Percentiles rank a stretch among this genome's conserved stretches.
Conservation (phyloP, 1,140 invertebrate genomes). For the Bombus cullumanus region DNA sequence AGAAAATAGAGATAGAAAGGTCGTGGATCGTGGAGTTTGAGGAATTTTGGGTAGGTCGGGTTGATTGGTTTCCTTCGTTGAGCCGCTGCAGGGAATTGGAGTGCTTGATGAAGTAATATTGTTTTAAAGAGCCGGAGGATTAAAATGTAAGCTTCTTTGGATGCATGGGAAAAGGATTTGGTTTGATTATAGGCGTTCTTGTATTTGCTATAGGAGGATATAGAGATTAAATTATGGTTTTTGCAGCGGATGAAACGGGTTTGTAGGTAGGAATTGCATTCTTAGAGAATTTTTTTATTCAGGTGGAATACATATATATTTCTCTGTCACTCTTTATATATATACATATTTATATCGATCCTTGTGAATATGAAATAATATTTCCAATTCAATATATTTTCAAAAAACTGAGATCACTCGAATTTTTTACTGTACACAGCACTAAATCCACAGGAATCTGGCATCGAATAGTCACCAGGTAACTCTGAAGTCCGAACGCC, state of each 20-base stretch:
- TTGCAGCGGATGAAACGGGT: background rate
- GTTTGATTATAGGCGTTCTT: background rate
- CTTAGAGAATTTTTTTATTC: background rate
- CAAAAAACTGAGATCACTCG: too few species aligned
- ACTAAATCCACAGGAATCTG: background rate
- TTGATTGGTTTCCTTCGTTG: background rate
- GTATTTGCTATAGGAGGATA: background rate
- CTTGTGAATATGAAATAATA: too few species aligned
- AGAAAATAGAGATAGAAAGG: background rate
- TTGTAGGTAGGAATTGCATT: background rate
- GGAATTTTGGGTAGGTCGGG: conserved; percentile 9
- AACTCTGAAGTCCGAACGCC: too few species aligned
- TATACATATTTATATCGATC: too few species aligned
- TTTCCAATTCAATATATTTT: too few species aligned
- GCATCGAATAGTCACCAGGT: too few species aligned
- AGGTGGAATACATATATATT: background rate
- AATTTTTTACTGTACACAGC: too few species aligned
- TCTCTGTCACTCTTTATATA: background rate
- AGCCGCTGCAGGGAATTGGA: background rate
- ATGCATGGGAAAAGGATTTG: background rate
- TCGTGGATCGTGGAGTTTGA: background rate
- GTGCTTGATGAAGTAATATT: conserved; percentile 30
- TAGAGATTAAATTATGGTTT: background rate
- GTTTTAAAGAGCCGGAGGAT: background rate
- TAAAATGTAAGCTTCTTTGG: conserved; percentile 3